phyloP scores from a whole-genome alignment of 2,888 invertebrate genomes.

The Eupithecia pulchellata region DNA sequence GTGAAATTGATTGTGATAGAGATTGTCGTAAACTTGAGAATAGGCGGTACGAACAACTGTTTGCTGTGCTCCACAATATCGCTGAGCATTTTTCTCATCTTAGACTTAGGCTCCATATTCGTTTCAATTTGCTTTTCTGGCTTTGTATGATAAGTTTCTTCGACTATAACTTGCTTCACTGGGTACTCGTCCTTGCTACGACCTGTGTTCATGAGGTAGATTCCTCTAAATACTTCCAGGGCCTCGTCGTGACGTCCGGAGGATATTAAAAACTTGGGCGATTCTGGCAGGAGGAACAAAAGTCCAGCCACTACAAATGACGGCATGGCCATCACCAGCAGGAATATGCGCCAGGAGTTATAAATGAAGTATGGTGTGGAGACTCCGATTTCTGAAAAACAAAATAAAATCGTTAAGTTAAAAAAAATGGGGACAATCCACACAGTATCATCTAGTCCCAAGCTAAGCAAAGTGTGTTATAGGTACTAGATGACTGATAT shows the following conservation, averaged over 20 bases:
- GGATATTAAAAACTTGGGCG: constrained; percentile 94
- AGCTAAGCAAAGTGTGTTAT: no score
- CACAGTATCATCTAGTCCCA: no score
- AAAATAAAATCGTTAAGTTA: background rate
- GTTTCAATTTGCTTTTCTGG: constrained; percentile 87
- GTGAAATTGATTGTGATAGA: constrained; percentile 96
- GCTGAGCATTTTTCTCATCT: constrained; percentile 89
- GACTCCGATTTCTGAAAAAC: constrained; percentile 87
- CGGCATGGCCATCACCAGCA: constrained; percentile 94
- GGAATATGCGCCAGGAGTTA: constrained; percentile 96
- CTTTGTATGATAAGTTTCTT: constrained; percentile 78
- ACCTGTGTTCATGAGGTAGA: constrained; percentile 93
- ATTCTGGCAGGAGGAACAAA: constrained; percentile 94
- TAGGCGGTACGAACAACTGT: constrained; percentile 91
- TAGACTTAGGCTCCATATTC: constrained; percentile 85
- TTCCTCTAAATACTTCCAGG: constrained; percentile 91
- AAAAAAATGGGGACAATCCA: no score
- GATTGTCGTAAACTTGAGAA: constrained; percentile 92
- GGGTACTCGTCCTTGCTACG: constrained; percentile 90
- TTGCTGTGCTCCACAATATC: constrained; percentile 93
- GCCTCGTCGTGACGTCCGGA: constrained; percentile 93
- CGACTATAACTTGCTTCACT: constrained; percentile 89
- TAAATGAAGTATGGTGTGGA: constrained; percentile 89
- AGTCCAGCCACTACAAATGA: constrained; percentile 94
- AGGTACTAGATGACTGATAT: no score